phyloP scores from a whole-genome alignment of 2,888 invertebrate genomes.

The Dinocampus coccinellae region DNA sequence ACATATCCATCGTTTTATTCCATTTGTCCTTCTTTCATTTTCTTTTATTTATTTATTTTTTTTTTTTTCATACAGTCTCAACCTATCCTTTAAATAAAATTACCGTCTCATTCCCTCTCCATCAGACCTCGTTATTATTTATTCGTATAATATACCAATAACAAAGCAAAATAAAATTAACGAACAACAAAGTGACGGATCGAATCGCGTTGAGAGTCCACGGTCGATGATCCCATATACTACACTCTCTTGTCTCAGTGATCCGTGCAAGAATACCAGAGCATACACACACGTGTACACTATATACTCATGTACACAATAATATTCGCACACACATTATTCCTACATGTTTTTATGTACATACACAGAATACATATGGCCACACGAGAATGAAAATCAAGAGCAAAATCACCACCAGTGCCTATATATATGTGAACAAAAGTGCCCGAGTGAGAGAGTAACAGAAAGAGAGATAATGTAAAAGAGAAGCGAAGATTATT shows the following conservation, averaged over 20 bases:
- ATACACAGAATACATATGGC: neutral
- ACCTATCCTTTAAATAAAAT: slow-evolving; percentile 9
- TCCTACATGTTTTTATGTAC: too few relatives aligned
- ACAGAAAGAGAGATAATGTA: slow-evolving; percentile 24
- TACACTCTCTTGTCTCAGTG: slow-evolving; percentile 15
- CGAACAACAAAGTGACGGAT: slow-evolving; percentile 12
- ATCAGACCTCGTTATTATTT: neutral
- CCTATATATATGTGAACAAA: neutral
- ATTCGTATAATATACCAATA: neutral
- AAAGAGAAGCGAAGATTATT: slow-evolving; percentile 57
- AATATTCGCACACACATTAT: too few relatives aligned
- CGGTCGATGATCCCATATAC: slow-evolving; percentile 39
- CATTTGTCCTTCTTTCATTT: slow-evolving; percentile 13
- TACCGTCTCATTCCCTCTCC: neutral
- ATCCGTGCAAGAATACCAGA: slow-evolving; percentile 46
- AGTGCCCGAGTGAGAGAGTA: slow-evolving; percentile 26
- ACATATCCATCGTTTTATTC: neutral
- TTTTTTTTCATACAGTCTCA: slow-evolving; percentile 10
- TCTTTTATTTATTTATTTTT: slow-evolving; percentile 17
- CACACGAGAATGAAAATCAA: slow-evolving; percentile 36
- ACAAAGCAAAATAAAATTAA: neutral
- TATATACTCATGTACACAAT: slow-evolving; percentile 31
- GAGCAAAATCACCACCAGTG: too few relatives aligned
- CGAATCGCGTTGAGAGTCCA: slow-evolving; percentile 13
- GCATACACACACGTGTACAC: slow-evolving; percentile 47